Base-by-base conservation (phyloP, 1,140 invertebrate genomes). In the Rhopalosiphum padi region DNA sequence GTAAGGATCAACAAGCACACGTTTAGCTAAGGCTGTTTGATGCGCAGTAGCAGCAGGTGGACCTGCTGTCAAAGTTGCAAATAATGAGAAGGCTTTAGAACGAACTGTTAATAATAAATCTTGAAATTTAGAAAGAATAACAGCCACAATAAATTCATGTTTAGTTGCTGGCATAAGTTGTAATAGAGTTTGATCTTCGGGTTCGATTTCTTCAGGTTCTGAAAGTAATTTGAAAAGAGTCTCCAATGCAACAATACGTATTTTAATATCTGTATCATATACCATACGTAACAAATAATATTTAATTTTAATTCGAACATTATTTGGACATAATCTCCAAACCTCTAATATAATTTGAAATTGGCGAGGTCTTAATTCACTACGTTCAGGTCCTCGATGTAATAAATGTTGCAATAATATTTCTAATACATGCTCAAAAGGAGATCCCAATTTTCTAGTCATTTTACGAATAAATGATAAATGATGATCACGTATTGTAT, bases 311-410 rank as follows among this genome's bases (percentile, higher is more conserved):
- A 93, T 93, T 46, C 91, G 82, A 21, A 93, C 91, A 85, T 85
- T 93, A 86, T 85, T 93, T 41, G 91, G 48, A 30, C 82, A 86
- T 41, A 93, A 53, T 86, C 82, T 93, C 91, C 91, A 93, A 85
- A 93, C 82, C 9, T 93, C 91, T 41, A 93, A n/a, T 93, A 93
- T 93, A 5, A 93, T 93, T 93, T 93, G 91, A 93, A 85, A 86
- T 86, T 93, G 91, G 30, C 91, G 77, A 2, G 91, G 82, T 55
- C 85, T 93, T 86, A 93, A 30, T 93, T 93, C 91, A 93, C 82
- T 93, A 21, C 91, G 91, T 55, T 93, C 91, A 53, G 91, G 91
- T 86, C 91, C 91, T 85, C 91, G 82, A 30, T 93, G 48, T 86
- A 93, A 86, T 37, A 93, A 86, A 93, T 93, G 91, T 43, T 93